phyloP scores from a whole-genome alignment of 2,888 invertebrate species.

The Tanypteryx hageni region DNA sequence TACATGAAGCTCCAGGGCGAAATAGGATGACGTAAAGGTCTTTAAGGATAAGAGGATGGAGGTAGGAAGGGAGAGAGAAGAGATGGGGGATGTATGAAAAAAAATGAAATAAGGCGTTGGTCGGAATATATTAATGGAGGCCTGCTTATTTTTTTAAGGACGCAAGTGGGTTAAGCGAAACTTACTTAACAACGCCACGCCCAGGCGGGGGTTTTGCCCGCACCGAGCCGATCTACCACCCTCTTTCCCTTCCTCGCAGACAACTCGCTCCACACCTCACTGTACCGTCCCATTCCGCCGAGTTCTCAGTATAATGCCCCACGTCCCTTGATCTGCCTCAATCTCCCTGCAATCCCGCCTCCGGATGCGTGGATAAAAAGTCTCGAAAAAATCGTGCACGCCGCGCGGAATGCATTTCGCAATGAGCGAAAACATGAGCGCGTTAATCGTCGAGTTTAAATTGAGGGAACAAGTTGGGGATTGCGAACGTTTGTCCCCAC shows the following conservation, averaged over 20 bases:
- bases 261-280: not conserved
- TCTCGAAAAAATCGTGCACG: conserved; percentile 25
- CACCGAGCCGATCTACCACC: not conserved
- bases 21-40: conserved; percentile 1
- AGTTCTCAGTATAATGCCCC: not conserved
- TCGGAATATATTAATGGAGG: not conserved
- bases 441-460: conserved; percentile 21
- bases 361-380: not conserved
- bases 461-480: not conserved
- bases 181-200: conserved; percentile 55
- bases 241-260: not conserved
- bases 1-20: not conserved
- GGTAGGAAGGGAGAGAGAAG: not conserved
- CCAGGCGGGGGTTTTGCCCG: not conserved
- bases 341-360: conserved; percentile 39
- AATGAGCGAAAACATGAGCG: conserved; percentile 37
- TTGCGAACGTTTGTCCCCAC: not conserved
- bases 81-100: not conserved
- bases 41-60: not conserved
- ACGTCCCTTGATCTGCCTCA: conserved; percentile 49
- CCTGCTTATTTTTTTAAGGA: conserved; percentile 13
- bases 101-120: conserved; percentile 42
- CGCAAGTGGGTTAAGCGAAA: conserved; percentile 58
- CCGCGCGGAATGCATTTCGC: conserved; percentile 17
- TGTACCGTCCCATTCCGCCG: not conserved